These are phyloP conservation scores for Heptranchias perlo DNA, from an alignment of 2,113 vertebrate genomes.

Conservation along the genomic window DNA sequence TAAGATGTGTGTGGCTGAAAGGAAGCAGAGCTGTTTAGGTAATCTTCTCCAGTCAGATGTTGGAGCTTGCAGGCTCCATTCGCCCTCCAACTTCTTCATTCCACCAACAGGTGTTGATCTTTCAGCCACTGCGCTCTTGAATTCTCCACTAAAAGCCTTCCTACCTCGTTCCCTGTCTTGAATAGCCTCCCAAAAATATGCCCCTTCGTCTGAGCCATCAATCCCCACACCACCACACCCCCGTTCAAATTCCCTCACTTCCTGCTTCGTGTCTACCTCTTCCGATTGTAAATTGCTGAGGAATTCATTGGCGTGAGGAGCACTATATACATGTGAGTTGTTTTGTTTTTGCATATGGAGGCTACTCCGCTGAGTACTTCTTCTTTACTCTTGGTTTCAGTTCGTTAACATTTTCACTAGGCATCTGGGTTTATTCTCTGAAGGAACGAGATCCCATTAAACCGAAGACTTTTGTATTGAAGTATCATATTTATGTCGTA, in stretches of 20 bases:
- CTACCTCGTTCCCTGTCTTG: not conserved
- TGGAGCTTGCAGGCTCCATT: not conserved
- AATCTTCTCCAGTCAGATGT: not conserved
- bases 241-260: not conserved
- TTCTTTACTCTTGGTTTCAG: not conserved
- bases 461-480: not conserved
- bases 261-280: not conserved
- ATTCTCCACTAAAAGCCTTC: not conserved
- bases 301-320: not conserved
- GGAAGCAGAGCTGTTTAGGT: not conserved
- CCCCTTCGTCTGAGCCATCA: not conserved
- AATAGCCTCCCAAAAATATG: not conserved
- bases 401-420: not conserved
- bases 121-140: not conserved
- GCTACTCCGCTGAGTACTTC: not conserved
- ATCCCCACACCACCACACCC: not conserved
- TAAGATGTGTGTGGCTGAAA: conserved; percentile 1
- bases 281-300: not conserved
- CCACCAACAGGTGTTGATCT: not conserved
- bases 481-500: not conserved
- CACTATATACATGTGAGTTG: not conserved
- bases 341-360: not conserved
- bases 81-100: not conserved
- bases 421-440: not conserved
- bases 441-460: not conserved